Percentiles rank a stretch among this genome's conserved stretches.
These are phyloP conservation scores for Halocynthia roretzi DNA, from an alignment of 23 tunicate species.

Conservation along the genomic window DNA sequence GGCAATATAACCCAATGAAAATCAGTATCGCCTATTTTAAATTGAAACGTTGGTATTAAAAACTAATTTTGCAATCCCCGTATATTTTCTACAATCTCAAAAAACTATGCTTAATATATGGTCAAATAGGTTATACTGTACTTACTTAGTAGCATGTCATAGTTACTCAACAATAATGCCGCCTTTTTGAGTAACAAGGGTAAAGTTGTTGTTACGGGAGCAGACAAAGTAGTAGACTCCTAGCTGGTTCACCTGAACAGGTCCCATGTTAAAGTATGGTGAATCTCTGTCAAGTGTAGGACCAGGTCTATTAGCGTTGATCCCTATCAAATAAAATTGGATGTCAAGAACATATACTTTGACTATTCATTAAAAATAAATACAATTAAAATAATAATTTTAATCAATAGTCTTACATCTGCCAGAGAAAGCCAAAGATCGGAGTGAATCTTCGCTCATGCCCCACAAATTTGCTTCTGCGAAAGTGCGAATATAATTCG, in stretches of 20 bases:
- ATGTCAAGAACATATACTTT: no score
- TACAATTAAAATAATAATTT: no score
- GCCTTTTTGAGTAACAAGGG: constrained; percentile 89
- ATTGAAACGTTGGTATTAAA: no score
- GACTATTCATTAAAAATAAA: no score
- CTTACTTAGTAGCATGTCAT: background rate
- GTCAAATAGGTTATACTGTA: no score
- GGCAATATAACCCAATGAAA: no score
- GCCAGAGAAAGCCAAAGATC: constrained; percentile 10
- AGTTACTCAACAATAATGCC: constrained; percentile 19
- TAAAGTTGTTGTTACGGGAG: constrained; percentile 88
- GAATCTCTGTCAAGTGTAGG: constrained; percentile 11
- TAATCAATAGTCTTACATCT: background rate
- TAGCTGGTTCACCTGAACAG: background rate
- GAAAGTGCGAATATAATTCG: background rate
- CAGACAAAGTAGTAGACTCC: constrained; percentile 67
- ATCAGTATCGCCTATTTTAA: no score
- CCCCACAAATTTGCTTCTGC: background rate
- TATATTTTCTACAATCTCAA: no score
- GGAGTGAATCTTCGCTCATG: background rate
- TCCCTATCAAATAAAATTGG: no score
- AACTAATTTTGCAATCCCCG: no score
- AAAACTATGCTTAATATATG: no score
- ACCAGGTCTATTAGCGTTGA: constrained; percentile 1
- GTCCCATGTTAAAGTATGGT: constrained; percentile 12